A percentile compares a stretch with the other conserved stretches of the same genome.
phyloP scores from a whole-genome alignment of 2,797 vertebrate species.

The Erethizon dorsatum region DNA sequence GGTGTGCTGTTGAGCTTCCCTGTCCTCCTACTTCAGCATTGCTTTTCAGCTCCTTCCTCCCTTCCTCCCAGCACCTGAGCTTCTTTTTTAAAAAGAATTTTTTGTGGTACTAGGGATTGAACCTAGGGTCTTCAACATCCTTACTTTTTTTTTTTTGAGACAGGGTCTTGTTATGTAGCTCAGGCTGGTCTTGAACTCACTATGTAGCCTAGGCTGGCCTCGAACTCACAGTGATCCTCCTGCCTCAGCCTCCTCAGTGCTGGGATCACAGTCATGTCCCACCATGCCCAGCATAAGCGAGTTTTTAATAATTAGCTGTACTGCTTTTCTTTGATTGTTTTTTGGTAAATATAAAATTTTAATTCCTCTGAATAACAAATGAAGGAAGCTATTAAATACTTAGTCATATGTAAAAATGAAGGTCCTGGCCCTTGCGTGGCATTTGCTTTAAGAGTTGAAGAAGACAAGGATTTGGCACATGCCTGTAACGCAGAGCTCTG shows the following conservation, averaged over 20 bases:
- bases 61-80: background rate
- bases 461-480: background rate
- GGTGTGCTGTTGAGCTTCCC: background rate
- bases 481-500: background rate
- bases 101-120: background rate
- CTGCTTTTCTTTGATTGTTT: background rate
- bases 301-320: constrained; percentile 28
- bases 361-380: constrained; percentile 71
- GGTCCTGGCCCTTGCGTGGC: constrained; percentile 6
- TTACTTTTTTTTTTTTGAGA: background rate
- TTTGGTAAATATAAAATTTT: constrained; percentile 63
- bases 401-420: constrained; percentile 69
- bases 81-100: background rate
- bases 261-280: background rate
- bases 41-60: background rate
- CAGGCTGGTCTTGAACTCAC: no score
- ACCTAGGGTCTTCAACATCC: background rate
- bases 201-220: background rate
- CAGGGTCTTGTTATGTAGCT: background rate
- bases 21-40: background rate
- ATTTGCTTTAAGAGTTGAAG: constrained; percentile 47
- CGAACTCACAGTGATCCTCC: background rate
- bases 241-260: background rate
- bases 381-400: constrained; percentile 47
- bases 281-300: background rate